phyloP scores from a whole-genome alignment of 2,113 vertebrate genomes.

The Phylloscopus whistleri region DNA sequence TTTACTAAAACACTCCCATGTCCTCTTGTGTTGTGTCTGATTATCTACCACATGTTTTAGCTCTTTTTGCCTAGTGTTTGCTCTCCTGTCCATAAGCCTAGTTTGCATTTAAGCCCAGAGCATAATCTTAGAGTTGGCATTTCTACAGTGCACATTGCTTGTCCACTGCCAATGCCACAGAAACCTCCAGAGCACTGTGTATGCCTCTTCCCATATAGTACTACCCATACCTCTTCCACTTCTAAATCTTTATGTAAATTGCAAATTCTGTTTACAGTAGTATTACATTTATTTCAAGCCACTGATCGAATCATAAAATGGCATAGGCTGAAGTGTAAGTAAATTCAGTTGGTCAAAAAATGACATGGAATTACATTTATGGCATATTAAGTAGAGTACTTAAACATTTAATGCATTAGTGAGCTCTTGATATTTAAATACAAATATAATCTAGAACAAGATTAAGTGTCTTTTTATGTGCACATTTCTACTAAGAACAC shows the following conservation, averaged over 20 bases:
- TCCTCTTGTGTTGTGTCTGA: not conserved
- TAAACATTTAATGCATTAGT: not conserved
- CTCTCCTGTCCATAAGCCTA: not conserved
- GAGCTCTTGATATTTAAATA: not conserved
- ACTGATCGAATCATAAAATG: not conserved
- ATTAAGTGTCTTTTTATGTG: not conserved
- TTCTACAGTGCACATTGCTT: not conserved
- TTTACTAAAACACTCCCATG: not conserved
- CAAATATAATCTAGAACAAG: not conserved
- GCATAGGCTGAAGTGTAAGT: not conserved
- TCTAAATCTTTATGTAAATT: not conserved
- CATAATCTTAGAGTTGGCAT: not conserved
- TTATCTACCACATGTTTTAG: not conserved
- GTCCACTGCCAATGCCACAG: accelerated
- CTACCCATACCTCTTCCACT: not conserved
- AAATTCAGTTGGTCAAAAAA: not conserved
- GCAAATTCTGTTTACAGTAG: not conserved
- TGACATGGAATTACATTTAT: not conserved
- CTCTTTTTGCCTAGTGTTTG: not conserved
- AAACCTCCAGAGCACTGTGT: not conserved
- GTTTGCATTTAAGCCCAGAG: not conserved
- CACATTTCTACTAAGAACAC: not conserved
- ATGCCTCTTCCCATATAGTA: too few species aligned
- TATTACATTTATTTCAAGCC: not conserved
- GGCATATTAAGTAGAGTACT: not conserved